Evolutionary conservation across 2,888 invertebrate genomes (phyloP).

Genomic region (Ctena decussata): DNA sequence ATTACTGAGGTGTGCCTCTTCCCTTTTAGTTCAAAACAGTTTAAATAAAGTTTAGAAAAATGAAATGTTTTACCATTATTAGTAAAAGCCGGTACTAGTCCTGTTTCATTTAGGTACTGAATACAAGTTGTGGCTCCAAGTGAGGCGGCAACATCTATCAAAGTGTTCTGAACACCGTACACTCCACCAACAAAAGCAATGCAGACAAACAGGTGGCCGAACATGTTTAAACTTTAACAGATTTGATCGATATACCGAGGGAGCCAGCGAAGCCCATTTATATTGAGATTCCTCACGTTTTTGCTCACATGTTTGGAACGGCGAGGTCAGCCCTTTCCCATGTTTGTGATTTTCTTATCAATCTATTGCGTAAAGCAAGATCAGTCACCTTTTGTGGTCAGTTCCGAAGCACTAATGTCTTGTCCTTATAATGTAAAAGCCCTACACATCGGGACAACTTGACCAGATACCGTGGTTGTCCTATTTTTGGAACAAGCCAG

Average conservation of each 20-base stretch:
- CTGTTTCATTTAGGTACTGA: slow-evolving; percentile 2
- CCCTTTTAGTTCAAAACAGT: background rate
- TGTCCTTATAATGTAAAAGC: too few relatives aligned
- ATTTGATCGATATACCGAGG: background rate
- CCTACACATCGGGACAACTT: too few relatives aligned
- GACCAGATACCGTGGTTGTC: too few relatives aligned
- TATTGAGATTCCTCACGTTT: background rate
- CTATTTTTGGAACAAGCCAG: too few relatives aligned
- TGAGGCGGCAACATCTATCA: background rate
- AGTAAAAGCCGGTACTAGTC: background rate
- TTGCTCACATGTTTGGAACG: background rate
- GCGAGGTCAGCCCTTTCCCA: too few relatives aligned
- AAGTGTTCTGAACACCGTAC: background rate
- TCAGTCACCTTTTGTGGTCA: too few relatives aligned
- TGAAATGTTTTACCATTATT: background rate
- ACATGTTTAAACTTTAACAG: background rate
- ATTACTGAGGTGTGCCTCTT: too few relatives aligned
- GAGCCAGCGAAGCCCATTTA: background rate
- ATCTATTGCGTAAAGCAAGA: too few relatives aligned
- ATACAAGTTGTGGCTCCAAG: slow-evolving; percentile 7
- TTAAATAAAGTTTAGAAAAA: background rate
- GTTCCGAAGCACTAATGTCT: too few relatives aligned
- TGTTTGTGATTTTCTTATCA: too few relatives aligned
- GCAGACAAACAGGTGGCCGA: background rate
- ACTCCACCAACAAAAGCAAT: background rate